Evolutionary conservation across 2,888 invertebrate genomes (phyloP).

Genomic region (Brachycybe producta): DNA sequence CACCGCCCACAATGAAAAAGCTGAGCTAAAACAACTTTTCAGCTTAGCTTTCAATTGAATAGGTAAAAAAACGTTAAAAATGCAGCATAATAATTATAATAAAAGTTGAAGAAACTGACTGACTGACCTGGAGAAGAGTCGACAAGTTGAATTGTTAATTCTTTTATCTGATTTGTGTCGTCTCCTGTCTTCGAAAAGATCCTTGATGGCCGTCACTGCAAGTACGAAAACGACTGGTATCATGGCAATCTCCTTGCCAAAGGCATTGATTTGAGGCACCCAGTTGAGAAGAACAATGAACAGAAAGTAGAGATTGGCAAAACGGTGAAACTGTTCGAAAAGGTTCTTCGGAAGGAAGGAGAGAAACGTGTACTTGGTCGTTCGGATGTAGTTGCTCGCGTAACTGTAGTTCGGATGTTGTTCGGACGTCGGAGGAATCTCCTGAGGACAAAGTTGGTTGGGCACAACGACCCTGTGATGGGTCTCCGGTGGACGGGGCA

Average conservation of each 20-base stretch:
- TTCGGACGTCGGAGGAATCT: conserved; percentile 28
- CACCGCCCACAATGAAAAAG: too few species aligned
- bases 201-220: conserved; percentile 85
- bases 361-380: conserved; percentile 85
- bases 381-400: conserved; percentile 71
- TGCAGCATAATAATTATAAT: too few species aligned
- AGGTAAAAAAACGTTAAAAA: too few species aligned
- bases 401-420: conserved; percentile 72
- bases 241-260: conserved; percentile 91
- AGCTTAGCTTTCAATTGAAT: too few species aligned
- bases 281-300: conserved; percentile 92
- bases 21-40: too few species aligned
- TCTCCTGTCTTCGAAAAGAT: conserved; percentile 84
- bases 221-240: conserved; percentile 88
- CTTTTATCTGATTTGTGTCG: conserved; percentile 80
- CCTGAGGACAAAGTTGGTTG: conserved; percentile 53
- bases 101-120: background rate
- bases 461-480: conserved; percentile 56
- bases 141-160: conserved; percentile 83
- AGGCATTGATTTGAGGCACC: conserved; percentile 87
- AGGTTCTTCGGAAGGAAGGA: conserved; percentile 93
- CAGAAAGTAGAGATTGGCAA: conserved; percentile 95
- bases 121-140: conserved; percentile 78
- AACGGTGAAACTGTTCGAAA: conserved; percentile 92
- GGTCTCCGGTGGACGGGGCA: conserved; percentile 34